Evolutionary conservation across 30 jellyfish, hydroid and myxozoan genomes (phyloP).

Genomic region (Aurelia aurita): DNA sequence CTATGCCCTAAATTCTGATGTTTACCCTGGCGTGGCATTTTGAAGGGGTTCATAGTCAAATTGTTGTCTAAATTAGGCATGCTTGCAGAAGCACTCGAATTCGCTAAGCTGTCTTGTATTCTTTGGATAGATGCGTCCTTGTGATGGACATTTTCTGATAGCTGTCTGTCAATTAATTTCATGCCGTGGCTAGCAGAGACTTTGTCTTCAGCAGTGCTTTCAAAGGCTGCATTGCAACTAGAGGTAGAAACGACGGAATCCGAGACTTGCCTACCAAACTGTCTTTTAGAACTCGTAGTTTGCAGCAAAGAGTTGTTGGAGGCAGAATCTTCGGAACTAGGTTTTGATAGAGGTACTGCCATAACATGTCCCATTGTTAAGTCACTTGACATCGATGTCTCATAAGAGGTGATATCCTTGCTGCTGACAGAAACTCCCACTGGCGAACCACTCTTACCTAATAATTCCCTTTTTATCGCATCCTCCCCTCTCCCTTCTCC

Average conservation of each 20-base stretch:
- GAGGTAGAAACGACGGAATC: constrained; percentile 1
- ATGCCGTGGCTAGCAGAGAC: background rate
- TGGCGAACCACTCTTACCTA: no score
- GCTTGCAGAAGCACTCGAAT: background rate
- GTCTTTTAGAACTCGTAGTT: no score
- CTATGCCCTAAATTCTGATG: constrained; percentile 51
- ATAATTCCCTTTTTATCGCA: no score
- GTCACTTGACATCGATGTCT: no score
- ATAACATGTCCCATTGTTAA: no score
- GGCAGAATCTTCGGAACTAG: no score
- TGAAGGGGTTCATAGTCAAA: constrained; percentile 46
- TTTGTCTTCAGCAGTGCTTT: background rate
- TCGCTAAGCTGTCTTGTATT: background rate
- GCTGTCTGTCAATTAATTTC: constrained; percentile 30
- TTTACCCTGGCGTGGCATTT: constrained; percentile 18
- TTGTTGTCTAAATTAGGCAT: constrained; percentile 39
- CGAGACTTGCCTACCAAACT: constrained; percentile 2
- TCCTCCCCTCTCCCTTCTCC: background rate
- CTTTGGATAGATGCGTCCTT: background rate
- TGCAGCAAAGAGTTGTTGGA: no score
- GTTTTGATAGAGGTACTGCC: no score
- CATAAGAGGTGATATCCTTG: no score
- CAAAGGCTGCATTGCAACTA: background rate
- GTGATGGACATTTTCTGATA: constrained; percentile 28
- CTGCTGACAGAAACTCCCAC: no score